phyloP scores from a whole-genome alignment of 2,797 vertebrate genomes.

The Enteromius mattozi region DNA sequence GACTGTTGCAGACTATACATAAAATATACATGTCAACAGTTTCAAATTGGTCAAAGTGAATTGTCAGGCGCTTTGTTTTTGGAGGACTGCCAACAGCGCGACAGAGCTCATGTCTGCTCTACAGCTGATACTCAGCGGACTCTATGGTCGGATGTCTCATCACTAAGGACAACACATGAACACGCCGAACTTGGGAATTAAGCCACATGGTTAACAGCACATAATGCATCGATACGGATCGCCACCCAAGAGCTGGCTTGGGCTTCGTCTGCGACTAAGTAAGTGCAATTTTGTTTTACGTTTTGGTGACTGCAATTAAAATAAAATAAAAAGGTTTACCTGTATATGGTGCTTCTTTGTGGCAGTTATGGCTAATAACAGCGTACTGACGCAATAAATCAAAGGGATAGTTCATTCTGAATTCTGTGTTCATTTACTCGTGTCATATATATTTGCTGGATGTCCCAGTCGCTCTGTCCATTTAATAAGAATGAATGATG shows the following conservation, averaged over 20 bases:
- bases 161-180: slow-evolving; percentile 20
- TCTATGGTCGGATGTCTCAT: slow-evolving; percentile 31
- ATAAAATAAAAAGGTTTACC: background rate
- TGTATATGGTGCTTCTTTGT: background rate
- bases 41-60: slow-evolving; percentile 5
- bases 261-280: slow-evolving; percentile 71
- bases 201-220: slow-evolving; percentile 63
- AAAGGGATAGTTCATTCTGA: background rate
- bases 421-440: background rate
- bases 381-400: background rate
- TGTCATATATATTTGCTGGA: background rate
- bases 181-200: background rate
- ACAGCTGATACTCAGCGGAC: slow-evolving; percentile 14
- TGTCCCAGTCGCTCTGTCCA: background rate
- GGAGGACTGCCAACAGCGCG: slow-evolving; percentile 21
- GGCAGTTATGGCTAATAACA: background rate
- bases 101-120: slow-evolving; percentile 33
- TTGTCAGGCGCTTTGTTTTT: slow-evolving; percentile 30
- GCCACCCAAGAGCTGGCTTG: slow-evolving; percentile 76
- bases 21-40: background rate
- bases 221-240: slow-evolving; percentile 59
- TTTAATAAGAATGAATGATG: background rate
- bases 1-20: background rate
- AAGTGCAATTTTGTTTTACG: slow-evolving; percentile 67
- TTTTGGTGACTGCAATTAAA: background rate